A percentile compares a stretch with the other conserved stretches of the same genome.
phyloP scores from a whole-genome alignment of 2,113 vertebrate species.

The Colistium nudipinnis region DNA sequence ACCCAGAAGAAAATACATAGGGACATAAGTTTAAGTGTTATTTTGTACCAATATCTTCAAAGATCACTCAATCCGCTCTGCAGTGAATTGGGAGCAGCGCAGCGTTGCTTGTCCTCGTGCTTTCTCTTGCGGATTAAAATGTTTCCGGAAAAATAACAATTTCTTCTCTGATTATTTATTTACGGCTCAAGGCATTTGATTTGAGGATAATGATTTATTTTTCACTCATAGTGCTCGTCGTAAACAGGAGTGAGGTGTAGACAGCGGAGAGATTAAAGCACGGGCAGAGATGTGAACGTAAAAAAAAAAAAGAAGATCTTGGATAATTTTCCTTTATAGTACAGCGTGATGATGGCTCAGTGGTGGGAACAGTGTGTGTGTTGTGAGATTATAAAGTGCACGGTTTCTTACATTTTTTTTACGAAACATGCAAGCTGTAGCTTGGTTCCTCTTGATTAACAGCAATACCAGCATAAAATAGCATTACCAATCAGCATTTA shows the following conservation, averaged over 20 bases:
- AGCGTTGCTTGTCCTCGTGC: neutral
- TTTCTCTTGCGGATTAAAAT: constrained; percentile 30
- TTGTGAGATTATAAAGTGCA: constrained; percentile 62
- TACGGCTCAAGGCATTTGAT: constrained; percentile 12
- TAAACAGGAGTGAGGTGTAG: constrained; percentile 65
- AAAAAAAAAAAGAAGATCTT: neutral
- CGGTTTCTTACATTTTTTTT: constrained; percentile 19
- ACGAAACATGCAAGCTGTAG: constrained; percentile 40
- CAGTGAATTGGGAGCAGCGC: constrained; percentile 2
- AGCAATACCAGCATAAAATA: constrained; percentile 50
- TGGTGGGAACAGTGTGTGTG: constrained; percentile 47
- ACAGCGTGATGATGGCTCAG: constrained; percentile 61
- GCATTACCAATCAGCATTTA: constrained; percentile 40
- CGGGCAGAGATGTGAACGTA: neutral
- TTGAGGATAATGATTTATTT: constrained; percentile 57
- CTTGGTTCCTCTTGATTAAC: constrained; percentile 31
- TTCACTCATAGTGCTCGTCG: constrained; percentile 47
- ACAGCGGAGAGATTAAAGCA: constrained; percentile 35
- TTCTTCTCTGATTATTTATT: constrained; percentile 9
- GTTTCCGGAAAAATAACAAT: constrained; percentile 13
- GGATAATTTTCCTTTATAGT: constrained; percentile 24
- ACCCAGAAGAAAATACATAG: constrained; percentile 85
- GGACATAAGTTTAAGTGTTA: constrained; percentile 27
- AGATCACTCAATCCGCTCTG: neutral
- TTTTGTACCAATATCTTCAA: constrained; percentile 23